These are phyloP conservation scores for Pachypanchax playfairii DNA, from an alignment of 2,113 vertebrate species.

Conservation along the genomic window DNA sequence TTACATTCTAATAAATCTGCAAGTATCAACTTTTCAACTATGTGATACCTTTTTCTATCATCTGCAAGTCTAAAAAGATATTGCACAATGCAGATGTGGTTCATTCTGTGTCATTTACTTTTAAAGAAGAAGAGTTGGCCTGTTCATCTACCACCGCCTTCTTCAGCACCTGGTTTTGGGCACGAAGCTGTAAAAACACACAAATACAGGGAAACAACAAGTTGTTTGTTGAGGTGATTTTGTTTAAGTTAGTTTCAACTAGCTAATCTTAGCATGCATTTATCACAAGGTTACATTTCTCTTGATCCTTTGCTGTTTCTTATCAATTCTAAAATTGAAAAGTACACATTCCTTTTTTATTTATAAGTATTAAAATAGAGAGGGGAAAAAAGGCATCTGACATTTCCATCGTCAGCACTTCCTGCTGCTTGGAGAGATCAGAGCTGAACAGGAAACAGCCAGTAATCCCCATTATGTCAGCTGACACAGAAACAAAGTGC, in stretches of 20 bases:
- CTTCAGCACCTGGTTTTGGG: slow-evolving; percentile 98
- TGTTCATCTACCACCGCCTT: slow-evolving; percentile 98
- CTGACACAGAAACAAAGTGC: slow-evolving; percentile 62
- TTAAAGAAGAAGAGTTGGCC: slow-evolving; percentile 87
- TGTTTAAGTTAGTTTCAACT: too few species aligned
- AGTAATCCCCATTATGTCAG: slow-evolving; percentile 54
- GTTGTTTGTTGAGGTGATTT: background rate
- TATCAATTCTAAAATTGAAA: too few species aligned
- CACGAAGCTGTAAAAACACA: slow-evolving; percentile 86
- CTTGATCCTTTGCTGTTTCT: background rate
- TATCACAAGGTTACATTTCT: too few species aligned
- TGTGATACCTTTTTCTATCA: background rate
- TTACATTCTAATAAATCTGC: background rate
- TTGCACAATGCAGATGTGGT: too few species aligned
- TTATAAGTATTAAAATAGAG: too few species aligned
- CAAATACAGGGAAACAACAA: background rate
- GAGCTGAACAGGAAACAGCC: slow-evolving; percentile 57
- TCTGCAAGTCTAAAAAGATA: background rate
- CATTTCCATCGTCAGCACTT: slow-evolving; percentile 65
- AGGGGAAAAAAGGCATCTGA: background rate
- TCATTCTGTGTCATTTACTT: slow-evolving; percentile 83
- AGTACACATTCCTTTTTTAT: too few species aligned
- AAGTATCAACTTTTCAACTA: background rate
- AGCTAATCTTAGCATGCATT: too few species aligned
- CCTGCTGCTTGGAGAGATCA: slow-evolving; percentile 21